These are phyloP conservation scores for Cassiopea xamachana DNA, from an alignment of 30 jellyfish, hydroid and myxozoan species.

Conservation along the genomic window DNA sequence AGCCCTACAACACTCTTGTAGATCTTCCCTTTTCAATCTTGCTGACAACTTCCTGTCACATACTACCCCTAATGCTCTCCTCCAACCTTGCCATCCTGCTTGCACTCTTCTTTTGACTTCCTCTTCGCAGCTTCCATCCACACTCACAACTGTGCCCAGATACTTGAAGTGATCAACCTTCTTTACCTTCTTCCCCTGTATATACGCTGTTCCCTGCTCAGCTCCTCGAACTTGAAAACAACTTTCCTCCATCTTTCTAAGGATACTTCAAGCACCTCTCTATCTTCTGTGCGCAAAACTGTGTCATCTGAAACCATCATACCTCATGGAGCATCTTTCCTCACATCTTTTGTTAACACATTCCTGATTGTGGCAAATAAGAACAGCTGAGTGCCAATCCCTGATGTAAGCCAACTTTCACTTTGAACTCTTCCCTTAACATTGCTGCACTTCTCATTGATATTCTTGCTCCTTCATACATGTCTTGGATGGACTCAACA, in stretches of 20 bases:
- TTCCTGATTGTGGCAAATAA: conserved; percentile 26
- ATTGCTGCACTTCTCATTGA: conserved; percentile 40
- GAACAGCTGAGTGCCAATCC: conserved; percentile 40
- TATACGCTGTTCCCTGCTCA: background rate
- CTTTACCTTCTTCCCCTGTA: background rate
- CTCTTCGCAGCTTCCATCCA: conserved; percentile 16
- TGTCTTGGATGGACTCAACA: conserved; percentile 24
- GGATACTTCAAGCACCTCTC: background rate
- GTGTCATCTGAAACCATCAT: conserved; percentile 36
- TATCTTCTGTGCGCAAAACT: conserved; percentile 1
- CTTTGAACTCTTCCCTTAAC: conserved; percentile 7
- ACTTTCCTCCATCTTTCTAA: conserved; percentile 25
- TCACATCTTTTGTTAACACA: conserved; percentile 2
- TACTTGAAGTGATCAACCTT: conserved; percentile 28
- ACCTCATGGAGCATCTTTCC: conserved; percentile 46
- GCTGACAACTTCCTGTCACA: conserved; percentile 22
- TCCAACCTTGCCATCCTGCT: conserved; percentile 29
- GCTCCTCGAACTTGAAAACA: background rate
- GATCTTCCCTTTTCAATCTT: conserved; percentile 9
- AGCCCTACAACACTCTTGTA: conserved; percentile 19
- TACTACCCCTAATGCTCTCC: conserved; percentile 15
- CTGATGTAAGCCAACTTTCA: conserved; percentile 41
- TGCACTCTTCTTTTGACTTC: conserved; percentile 14
- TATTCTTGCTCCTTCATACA: conserved; percentile 33
- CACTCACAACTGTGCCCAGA: background rate